Evolutionary conservation across 2,797 vertebrate genomes (phyloP).

Genomic region (Myotis planiceps): DNA sequence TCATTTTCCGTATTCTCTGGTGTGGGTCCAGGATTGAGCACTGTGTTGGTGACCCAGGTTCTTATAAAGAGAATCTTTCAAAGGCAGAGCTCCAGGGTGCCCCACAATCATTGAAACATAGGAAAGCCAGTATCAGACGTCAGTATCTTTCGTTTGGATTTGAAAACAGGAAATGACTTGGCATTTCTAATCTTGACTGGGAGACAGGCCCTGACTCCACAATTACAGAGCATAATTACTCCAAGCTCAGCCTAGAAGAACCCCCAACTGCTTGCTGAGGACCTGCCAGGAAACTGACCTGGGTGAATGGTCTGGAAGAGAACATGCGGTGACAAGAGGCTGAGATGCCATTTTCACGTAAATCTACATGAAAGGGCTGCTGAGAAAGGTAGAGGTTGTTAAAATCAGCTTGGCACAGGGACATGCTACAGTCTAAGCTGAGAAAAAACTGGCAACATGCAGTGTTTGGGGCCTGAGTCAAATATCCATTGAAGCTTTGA

Average conservation of each 20-base stretch:
- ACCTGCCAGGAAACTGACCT: slow-evolving; percentile 86
- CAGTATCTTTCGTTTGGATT: slow-evolving; percentile 85
- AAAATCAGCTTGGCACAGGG: slow-evolving; percentile 73
- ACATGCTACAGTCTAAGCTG: slow-evolving; percentile 44
- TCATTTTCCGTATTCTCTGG: neutral
- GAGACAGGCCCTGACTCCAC: slow-evolving; percentile 83
- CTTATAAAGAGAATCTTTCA: slow-evolving; percentile 48
- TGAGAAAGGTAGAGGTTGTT: slow-evolving; percentile 76
- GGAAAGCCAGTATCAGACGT: slow-evolving; percentile 82
- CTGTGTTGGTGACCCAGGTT: neutral
- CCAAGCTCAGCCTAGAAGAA: slow-evolving; percentile 80
- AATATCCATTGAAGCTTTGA: slow-evolving; percentile 72
- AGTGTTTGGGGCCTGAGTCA: slow-evolving; percentile 65
- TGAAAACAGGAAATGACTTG: slow-evolving; percentile 88
- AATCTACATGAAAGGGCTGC: slow-evolving; percentile 70
- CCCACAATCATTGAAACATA: slow-evolving; percentile 75
- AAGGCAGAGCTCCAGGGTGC: slow-evolving; percentile 54
- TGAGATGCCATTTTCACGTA: slow-evolving; percentile 82
- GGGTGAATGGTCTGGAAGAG: slow-evolving; percentile 84
- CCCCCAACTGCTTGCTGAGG: slow-evolving; percentile 81
- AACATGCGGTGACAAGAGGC: slow-evolving; percentile 85
- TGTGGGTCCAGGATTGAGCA: neutral
- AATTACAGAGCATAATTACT: slow-evolving; percentile 78
- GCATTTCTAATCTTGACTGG: slow-evolving; percentile 84
- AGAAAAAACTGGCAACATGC: slow-evolving; percentile 74